Evolutionary conservation across 2,888 invertebrate species (phyloP).

Genomic region (Drepana falcataria): DNA sequence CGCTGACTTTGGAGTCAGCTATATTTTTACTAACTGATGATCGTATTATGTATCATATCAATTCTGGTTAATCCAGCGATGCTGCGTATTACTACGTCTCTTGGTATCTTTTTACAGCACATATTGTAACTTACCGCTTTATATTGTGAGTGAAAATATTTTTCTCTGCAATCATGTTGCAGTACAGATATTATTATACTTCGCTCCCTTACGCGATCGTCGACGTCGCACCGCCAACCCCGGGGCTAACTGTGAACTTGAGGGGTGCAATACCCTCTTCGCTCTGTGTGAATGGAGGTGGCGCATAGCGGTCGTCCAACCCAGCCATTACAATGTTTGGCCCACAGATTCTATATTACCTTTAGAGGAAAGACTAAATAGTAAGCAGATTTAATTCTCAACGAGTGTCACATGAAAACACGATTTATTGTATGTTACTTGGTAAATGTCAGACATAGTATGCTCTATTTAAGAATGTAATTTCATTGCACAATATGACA

Average conservation of each 20-base stretch:
- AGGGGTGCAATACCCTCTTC: slow-evolving; percentile 72
- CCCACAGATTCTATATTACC: too few relatives aligned
- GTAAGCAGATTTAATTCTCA: too few relatives aligned
- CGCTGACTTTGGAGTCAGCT: slow-evolving; percentile 10
- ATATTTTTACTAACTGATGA: slow-evolving; percentile 26
- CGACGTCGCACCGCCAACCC: slow-evolving; percentile 45
- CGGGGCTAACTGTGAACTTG: slow-evolving; percentile 66
- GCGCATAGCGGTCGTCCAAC: slow-evolving; percentile 44
- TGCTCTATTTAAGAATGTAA: slow-evolving; percentile 2
- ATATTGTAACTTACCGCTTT: not conserved
- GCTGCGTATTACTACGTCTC: not conserved
- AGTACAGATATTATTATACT: slow-evolving; percentile 34
- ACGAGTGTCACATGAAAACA: too few relatives aligned
- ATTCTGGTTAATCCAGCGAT: not conserved
- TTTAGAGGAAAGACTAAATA: too few relatives aligned
- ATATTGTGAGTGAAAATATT: slow-evolving; percentile 28
- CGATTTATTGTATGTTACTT: too few relatives aligned
- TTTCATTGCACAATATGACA: slow-evolving; percentile 10
- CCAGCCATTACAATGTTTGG: slow-evolving; percentile 21
- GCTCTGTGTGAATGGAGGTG: slow-evolving; percentile 25
- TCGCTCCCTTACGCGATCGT: slow-evolving; percentile 25
- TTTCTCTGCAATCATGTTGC: slow-evolving; percentile 30
- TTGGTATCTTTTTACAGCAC: not conserved
- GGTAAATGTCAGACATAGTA: not conserved
- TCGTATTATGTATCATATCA: slow-evolving; percentile 8